Conservation (phyloP, 2,888 invertebrate genomes). For the Drosophila meridionalis region DNA sequence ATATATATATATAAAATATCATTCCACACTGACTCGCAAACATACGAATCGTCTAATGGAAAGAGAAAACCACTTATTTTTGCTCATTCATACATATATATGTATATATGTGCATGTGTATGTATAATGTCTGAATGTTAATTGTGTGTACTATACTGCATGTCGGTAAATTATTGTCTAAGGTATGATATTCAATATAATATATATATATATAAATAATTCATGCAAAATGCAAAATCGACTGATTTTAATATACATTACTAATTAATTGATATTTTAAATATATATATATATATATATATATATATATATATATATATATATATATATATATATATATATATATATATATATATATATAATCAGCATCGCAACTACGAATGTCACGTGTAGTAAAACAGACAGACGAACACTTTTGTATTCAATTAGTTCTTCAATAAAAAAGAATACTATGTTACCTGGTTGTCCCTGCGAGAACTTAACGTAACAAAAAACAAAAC, state of each 20-base stretch:
- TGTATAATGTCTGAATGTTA: constrained; percentile 7
- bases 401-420: constrained; percentile 34
- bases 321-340: constrained; percentile 16
- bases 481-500: constrained; percentile 36
- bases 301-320: constrained; percentile 18
- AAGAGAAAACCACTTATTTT: background rate
- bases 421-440: constrained; percentile 32
- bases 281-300: constrained; percentile 4
- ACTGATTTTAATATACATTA: constrained; percentile 60
- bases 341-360: constrained; percentile 15
- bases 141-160: constrained; percentile 31
- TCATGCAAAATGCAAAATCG: constrained; percentile 48
- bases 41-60: background rate
- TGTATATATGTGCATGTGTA: background rate
- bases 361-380: constrained; percentile 35
- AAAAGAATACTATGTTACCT: constrained; percentile 56
- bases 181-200: constrained; percentile 48
- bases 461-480: constrained; percentile 48
- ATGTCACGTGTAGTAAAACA: constrained; percentile 36
- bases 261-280: constrained; percentile 41
- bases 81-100: background rate
- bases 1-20: background rate
- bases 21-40: background rate
- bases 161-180: constrained; percentile 53
- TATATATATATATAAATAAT: constrained; percentile 39